Evolutionary conservation across 92 coral and sea anemone genomes (phyloP), one percentile per base, ranked within the genome.

Genomic region (Pocillopora meandrina): DNA sequence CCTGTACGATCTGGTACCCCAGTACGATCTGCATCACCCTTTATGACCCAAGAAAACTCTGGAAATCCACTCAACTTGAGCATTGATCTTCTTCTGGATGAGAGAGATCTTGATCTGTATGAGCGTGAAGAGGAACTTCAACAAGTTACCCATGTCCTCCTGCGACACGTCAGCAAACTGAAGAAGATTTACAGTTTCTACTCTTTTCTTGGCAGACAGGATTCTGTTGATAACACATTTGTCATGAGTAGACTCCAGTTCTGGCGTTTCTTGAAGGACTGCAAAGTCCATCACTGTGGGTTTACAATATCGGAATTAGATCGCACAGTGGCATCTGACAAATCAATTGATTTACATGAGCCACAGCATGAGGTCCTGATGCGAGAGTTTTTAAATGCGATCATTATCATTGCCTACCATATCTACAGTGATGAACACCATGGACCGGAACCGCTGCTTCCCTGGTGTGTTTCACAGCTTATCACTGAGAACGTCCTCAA

Each of bases 201-300:
- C 77, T 95, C 95, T 77, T 88, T 93, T 14, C 90, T 97, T 16
- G 98, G 99, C 17, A 90, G 81, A 78, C 94, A 89, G 81, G 78
- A 77, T 3, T 95, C 98, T 34, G 80, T 88, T 21, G 99, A 97
- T 82, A 97, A 97, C 80, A 97, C 99, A 9, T 97, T 92, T 78
- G 99, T 92, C 18, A 90, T 97, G 94, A 95, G 93, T 5, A 86
- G 88, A 59, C 72, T 97, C 83, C 99, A 97, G 87, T 90, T 97
- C 83, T 97, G 99, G 95, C 81, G 99, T 56, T 95, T 97, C 76
- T 66, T 97, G 64, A 97, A 97, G 82, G 99, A 97, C 85, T 92
- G 95, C 64, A 76, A 89, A 71, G 92, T 95, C 55, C 99, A 97
- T 64, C 94, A 93, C 52, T 90, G 78, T 65, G 97, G 90, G 14